Conservation (phyloP, 2,113 vertebrate genomes). For the Phaetusa simplex region DNA sequence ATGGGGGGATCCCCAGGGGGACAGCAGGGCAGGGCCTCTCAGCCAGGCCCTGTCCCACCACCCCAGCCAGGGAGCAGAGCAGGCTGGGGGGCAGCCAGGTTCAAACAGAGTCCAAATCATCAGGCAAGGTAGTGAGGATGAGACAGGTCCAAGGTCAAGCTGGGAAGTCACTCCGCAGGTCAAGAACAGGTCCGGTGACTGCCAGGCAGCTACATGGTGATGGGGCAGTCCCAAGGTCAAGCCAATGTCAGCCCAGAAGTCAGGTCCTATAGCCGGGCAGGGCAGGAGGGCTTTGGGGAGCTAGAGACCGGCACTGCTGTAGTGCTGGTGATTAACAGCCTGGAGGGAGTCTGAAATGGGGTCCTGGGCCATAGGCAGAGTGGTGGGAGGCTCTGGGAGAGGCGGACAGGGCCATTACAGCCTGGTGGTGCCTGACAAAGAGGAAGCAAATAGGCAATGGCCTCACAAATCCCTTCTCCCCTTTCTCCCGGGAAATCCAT, state of each 20-base stretch:
- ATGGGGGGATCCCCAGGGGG: neutral
- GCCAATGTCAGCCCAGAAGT: neutral
- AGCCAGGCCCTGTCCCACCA: neutral
- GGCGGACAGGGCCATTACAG: neutral
- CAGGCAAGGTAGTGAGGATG: neutral
- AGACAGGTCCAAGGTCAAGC: neutral
- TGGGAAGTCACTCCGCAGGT: neutral
- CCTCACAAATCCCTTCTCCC: neutral
- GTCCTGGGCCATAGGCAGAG: neutral
- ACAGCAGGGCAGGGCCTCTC: neutral
- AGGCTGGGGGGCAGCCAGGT: neutral
- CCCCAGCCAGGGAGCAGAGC: neutral
- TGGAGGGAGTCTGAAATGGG: neutral
- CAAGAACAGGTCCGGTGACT: neutral
- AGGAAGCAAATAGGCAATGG: neutral
- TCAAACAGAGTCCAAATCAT: neutral
- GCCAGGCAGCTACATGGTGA: neutral
- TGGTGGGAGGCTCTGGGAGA: neutral
- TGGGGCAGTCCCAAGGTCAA: neutral
- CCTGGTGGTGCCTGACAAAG: neutral
- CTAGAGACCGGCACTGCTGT: neutral
- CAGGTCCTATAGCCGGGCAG: neutral
- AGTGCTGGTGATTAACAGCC: neutral
- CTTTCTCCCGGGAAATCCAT: neutral
- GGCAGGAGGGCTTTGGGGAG: neutral